These are phyloP conservation scores for Sciurus niger DNA, from an alignment of 2,113 vertebrate species.

Conservation along the genomic window DNA sequence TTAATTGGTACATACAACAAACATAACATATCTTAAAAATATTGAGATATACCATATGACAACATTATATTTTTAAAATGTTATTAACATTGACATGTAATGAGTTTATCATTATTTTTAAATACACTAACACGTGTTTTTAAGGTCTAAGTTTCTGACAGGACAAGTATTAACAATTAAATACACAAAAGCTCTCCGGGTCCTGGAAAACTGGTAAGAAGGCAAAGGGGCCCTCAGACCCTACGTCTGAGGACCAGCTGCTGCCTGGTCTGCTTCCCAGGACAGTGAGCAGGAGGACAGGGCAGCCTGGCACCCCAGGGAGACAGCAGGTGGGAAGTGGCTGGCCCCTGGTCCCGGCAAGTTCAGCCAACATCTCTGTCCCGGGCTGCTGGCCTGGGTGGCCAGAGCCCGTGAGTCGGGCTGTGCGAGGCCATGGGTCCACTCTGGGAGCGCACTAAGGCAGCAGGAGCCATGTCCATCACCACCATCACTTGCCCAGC, in stretches of 20 bases:
- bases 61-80: no score
- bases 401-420: no score
- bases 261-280: not conserved
- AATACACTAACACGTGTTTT: not conserved
- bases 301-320: not conserved
- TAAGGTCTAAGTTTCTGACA: not conserved
- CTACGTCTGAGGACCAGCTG: not conserved
- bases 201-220: not conserved
- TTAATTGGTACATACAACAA: no score
- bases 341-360: not conserved
- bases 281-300: no score
- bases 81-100: not conserved
- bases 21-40: not conserved
- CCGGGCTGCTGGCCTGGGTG: rapidly evolving
- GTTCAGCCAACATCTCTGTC: not conserved
- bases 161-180: not conserved
- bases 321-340: rapidly evolving
- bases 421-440: rapidly evolving
- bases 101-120: not conserved
- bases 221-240: not conserved
- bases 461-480: rapidly evolving
- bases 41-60: not conserved
- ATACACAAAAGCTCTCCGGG: not conserved
- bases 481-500: rapidly evolving
- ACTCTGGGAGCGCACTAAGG: not conserved